Evolutionary conservation across 2,113 vertebrate species (phyloP), one percentile per base, ranked within the genome.

Genomic region (Pelecanoides urinatrix): DNA sequence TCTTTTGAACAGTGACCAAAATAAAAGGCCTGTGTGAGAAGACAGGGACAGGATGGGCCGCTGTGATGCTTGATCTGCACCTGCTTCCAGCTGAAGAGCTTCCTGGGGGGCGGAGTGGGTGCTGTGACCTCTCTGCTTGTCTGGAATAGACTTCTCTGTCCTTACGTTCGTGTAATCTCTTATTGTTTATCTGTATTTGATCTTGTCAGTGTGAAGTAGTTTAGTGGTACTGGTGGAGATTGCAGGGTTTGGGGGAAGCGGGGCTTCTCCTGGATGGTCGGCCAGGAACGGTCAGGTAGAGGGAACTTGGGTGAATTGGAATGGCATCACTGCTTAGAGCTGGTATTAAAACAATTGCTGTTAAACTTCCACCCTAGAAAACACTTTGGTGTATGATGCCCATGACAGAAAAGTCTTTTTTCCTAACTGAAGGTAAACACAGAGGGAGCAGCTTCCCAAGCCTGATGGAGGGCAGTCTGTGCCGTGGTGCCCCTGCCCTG

Each of bases 201-300:
- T 61, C 18, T 16, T n/a, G 29, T 32, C 21, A 7, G 1, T 11
- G 26, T 0, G 1, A n/a, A 34, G 58, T 6, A 6, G 50, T 13
- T 65, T 2, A 22, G 34, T 18, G n/a, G 34, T 19, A 6, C 16
- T 52, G 25, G 23, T 45, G 40, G 6, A 7, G 29, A 4, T 9
- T 4, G 38, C 5, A 17, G 73, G n/a, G 17, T 14, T 29, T 30
- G 55, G 42, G 26, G 45, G 14, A 52, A 36, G 40, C 25, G 2
- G 27, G 36, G 47, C 22, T 59, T 18, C 56, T 63, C 1, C 0
- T 18, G 9, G n/a, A 1, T 42, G 29, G 13, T 15, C 30, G 38
- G 32, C 36, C 13, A 25, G 38, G 59, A 32, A 7, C 4, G 12
- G 79, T 5, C 2, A 0, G 40, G 8, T 16, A 19, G 49, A 53